A percentile compares a stretch with the other conserved stretches of the same genome.
Evolutionary conservation across 2,888 invertebrate genomes (phyloP).

Genomic region (Minunthozetes semirufus): DNA sequence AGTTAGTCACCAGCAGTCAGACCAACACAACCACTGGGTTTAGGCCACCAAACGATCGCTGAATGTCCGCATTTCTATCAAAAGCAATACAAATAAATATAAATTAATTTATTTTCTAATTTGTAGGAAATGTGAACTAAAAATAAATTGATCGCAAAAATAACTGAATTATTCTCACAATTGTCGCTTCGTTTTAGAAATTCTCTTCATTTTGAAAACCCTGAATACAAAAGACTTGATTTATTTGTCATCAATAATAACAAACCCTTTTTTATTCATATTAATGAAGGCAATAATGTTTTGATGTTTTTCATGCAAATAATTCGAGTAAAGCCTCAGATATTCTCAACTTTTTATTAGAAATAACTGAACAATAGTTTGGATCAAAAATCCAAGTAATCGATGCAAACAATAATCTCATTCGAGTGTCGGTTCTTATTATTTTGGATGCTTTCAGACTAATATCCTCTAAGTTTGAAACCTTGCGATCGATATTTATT

Average conservation of each 20-base stretch:
- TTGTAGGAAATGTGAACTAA: too few species aligned
- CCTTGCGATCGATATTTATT: not conserved
- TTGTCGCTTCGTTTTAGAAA: too few species aligned
- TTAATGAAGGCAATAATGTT: not conserved
- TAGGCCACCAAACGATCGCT: not conserved
- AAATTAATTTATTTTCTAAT: not conserved
- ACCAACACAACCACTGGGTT: not conserved
- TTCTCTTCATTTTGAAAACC: too few species aligned
- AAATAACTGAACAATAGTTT: too few species aligned
- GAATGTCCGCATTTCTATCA: not conserved
- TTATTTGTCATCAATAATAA: not conserved
- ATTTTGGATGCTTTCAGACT: too few species aligned
- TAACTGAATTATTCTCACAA: too few species aligned
- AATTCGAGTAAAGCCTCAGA: not conserved
- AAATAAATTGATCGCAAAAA: too few species aligned
- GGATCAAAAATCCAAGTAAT: not conserved
- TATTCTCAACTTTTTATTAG: too few species aligned
- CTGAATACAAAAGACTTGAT: not conserved
- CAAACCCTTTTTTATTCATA: not conserved
- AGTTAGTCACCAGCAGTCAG: slow-evolving; percentile 7
- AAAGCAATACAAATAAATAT: not conserved
- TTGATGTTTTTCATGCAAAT: not conserved
- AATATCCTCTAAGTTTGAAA: not conserved
- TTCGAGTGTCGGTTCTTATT: too few species aligned
- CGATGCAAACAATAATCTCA: not conserved